Percentiles rank a stretch among this genome's conserved stretches.
These are phyloP conservation scores for Acanthosepion lycidas DNA, from an alignment of 2,888 invertebrate species.

Conservation along the genomic window DNA sequence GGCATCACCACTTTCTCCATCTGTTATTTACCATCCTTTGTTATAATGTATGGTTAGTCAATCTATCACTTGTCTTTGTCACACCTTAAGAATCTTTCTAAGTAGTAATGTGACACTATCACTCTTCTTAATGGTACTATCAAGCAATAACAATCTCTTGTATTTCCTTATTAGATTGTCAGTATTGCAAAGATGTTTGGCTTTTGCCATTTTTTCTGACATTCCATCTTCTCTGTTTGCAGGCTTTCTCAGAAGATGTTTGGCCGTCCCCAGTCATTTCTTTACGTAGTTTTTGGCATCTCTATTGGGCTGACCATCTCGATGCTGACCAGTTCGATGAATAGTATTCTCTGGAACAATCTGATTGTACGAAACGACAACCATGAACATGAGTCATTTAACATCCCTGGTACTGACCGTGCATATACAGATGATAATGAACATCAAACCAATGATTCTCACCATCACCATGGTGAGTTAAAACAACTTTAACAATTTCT, in stretches of 20 bases:
- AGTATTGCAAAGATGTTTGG: no score
- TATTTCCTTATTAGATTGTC: no score
- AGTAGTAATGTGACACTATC: no score
- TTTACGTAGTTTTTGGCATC: constrained; percentile 40
- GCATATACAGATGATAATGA: background rate
- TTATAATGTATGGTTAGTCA: no score
- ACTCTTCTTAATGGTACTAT: no score
- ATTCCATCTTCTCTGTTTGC: background rate
- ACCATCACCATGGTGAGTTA: constrained; percentile 42
- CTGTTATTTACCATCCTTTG: no score
- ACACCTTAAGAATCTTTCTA: no score
- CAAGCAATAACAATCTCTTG: no score
- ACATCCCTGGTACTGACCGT: background rate
- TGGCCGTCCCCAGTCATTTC: background rate
- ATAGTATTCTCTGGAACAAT: background rate
- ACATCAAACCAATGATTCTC: background rate
- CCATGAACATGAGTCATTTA: background rate
- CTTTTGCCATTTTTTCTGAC: background rate
- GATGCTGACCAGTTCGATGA: constrained; percentile 3
- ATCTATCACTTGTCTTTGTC: no score
- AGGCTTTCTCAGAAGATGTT: background rate
- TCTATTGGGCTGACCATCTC: constrained; percentile 41
- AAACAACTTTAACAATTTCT: no score
- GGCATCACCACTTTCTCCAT: no score
- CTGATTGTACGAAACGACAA: background rate